phyloP scores from a whole-genome alignment of 2,113 vertebrate genomes.

The Neoarius graeffei region DNA sequence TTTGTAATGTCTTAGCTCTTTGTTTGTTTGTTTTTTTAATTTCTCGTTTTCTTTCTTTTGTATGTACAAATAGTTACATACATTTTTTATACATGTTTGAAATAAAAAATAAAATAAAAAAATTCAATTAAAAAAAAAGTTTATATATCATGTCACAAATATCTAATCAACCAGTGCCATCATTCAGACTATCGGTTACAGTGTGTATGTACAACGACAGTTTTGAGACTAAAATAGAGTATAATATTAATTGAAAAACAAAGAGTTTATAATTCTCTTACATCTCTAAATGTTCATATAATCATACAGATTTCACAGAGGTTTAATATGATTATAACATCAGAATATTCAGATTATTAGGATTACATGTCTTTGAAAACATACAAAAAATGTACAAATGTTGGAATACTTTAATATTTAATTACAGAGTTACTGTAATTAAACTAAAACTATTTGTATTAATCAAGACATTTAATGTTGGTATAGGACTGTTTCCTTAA shows the following conservation, averaged over 20 bases:
- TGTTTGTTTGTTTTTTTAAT: too few relatives aligned
- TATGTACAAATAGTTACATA: too few relatives aligned
- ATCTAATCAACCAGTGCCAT: background rate
- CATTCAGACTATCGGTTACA: background rate
- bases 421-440: background rate
- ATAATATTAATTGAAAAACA: background rate
- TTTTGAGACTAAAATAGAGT: background rate
- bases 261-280: too few relatives aligned
- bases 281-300: background rate
- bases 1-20: too few relatives aligned
- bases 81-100: too few relatives aligned
- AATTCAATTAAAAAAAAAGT: too few relatives aligned
- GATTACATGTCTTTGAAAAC: background rate
- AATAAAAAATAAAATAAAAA: too few relatives aligned
- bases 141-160: background rate
- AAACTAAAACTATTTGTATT: background rate
- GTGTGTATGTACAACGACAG: background rate
- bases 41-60: too few relatives aligned
- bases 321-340: background rate
- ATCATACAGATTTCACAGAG: background rate
- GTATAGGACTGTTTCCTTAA: background rate
- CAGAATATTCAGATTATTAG: background rate
- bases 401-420: background rate
- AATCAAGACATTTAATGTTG: background rate
- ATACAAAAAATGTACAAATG: background rate